Evolutionary conservation across 2,797 vertebrate genomes (phyloP).

Genomic region (Petrocephalus schoutedeni): DNA sequence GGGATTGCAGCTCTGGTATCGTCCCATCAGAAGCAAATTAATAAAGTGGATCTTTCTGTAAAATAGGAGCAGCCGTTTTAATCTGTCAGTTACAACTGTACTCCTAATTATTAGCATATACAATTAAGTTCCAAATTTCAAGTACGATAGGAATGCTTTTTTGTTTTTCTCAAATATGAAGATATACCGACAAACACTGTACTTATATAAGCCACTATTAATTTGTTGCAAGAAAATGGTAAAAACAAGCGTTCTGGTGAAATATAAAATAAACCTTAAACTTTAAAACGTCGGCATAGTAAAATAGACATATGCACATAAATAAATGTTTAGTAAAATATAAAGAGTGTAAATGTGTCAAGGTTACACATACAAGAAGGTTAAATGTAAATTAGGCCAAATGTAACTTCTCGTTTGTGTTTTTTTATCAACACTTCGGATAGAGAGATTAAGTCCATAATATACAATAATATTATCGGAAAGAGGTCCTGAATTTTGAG

Average conservation of each 20-base stretch:
- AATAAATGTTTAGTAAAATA: background rate
- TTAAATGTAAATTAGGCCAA: background rate
- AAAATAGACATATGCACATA: background rate
- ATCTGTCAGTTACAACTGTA: background rate
- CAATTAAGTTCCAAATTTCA: background rate
- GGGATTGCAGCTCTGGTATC: background rate
- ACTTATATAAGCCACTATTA: background rate
- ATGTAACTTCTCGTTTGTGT: background rate
- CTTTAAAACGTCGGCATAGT: background rate
- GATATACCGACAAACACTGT: background rate
- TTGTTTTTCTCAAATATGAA: background rate
- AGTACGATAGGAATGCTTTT: background rate
- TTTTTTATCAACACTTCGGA: background rate
- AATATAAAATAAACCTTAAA: background rate
- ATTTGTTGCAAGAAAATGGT: background rate
- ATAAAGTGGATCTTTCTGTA: background rate
- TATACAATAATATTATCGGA: background rate
- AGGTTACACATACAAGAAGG: background rate
- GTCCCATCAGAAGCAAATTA: background rate
- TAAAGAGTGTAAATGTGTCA: constrained; percentile 1
- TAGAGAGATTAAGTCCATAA: background rate
- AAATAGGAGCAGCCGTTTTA: background rate
- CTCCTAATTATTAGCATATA: background rate
- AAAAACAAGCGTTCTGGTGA: background rate
- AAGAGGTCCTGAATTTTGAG: background rate